A percentile compares a stretch with the other conserved stretches of the same genome.
These are phyloP conservation scores for Acanthosepion pharaonis DNA, from an alignment of 2,888 invertebrate genomes.

Conservation along the genomic window DNA sequence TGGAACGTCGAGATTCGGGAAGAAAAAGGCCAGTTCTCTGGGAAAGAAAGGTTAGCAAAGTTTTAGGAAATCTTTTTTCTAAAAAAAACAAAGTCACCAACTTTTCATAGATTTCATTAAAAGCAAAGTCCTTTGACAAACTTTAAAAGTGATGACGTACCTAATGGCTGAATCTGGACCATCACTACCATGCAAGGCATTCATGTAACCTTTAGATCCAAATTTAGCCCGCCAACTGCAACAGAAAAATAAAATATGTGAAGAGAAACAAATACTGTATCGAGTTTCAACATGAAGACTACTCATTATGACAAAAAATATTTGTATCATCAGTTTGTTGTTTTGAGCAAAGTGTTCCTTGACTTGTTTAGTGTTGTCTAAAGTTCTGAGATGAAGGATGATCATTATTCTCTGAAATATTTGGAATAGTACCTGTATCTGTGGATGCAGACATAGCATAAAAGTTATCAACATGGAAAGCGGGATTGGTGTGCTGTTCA, in stretches of 20 bases:
- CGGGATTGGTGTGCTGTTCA: too few species aligned
- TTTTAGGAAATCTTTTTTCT: neutral
- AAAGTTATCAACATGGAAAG: too few species aligned
- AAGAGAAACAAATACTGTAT: neutral
- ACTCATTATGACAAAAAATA: too few species aligned
- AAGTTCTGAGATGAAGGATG: too few species aligned
- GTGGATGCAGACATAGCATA: too few species aligned
- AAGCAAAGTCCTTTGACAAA: neutral
- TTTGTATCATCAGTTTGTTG: too few species aligned
- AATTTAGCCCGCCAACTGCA: conserved; percentile 73
- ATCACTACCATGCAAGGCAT: conserved; percentile 74
- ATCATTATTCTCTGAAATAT: neutral
- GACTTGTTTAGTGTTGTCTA: too few species aligned
- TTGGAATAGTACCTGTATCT: too few species aligned
- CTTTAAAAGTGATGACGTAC: conserved; percentile 53
- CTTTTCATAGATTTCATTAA: neutral
- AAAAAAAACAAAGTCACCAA: neutral
- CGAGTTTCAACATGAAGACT: too few species aligned
- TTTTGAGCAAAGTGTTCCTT: too few species aligned
- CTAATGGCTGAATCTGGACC: conserved; percentile 68
- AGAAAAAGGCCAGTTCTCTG: conserved; percentile 75
- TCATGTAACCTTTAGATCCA: conserved; percentile 70
- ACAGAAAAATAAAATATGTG: conserved; percentile 45
- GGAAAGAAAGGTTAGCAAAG: conserved; percentile 46
- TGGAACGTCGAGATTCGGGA: conserved; percentile 71